A percentile compares a stretch with the other conserved stretches of the same genome.
Conservation (phyloP, 37 sponge, comb jelly and placozoan genomes). For the Petrosia ficiformis region DNA sequence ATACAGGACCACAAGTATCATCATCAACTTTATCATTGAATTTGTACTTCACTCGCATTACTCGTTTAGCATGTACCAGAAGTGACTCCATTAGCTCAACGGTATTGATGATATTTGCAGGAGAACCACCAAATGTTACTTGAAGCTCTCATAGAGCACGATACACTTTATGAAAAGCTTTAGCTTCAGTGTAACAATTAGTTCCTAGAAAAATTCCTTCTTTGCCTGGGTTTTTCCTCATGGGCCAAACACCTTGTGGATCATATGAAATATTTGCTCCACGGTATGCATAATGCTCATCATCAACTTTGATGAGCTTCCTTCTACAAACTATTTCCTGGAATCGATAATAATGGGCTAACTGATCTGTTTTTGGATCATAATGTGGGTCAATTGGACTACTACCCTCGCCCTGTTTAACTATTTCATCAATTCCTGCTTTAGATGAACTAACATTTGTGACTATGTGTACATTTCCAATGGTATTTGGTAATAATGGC, state of each 20-base stretch:
- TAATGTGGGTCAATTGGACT: conserved; percentile 23
- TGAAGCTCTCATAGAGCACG: conserved; percentile 25
- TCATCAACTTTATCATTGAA: background rate
- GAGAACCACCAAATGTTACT: conserved; percentile 25
- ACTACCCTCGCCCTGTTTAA: conserved; percentile 55
- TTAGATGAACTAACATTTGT: conserved; percentile 7
- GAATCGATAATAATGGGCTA: conserved; percentile 60
- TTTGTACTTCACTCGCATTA: conserved; percentile 19
- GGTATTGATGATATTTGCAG: conserved; percentile 8
- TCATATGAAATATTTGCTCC: conserved; percentile 25
- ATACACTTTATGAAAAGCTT: conserved; percentile 40
- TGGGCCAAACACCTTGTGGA: conserved; percentile 50
- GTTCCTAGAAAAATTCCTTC: background rate
- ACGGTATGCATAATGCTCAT: conserved; percentile 8
- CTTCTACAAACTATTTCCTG: conserved; percentile 41
- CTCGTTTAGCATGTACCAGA: conserved; percentile 47
- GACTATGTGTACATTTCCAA: conserved; percentile 1
- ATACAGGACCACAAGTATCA: conserved; percentile 62
- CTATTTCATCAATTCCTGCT: conserved; percentile 22
- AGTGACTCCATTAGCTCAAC: conserved; percentile 54
- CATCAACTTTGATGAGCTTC: conserved; percentile 1
- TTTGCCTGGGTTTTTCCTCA: conserved; percentile 45
- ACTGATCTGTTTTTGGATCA: background rate
- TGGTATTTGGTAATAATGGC: background rate
- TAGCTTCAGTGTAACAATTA: conserved; percentile 20